Evolutionary conservation across 1,140 invertebrate genomes (phyloP), one percentile per base, ranked within the genome.

Genomic region (Aphidius gifuensis): DNA sequence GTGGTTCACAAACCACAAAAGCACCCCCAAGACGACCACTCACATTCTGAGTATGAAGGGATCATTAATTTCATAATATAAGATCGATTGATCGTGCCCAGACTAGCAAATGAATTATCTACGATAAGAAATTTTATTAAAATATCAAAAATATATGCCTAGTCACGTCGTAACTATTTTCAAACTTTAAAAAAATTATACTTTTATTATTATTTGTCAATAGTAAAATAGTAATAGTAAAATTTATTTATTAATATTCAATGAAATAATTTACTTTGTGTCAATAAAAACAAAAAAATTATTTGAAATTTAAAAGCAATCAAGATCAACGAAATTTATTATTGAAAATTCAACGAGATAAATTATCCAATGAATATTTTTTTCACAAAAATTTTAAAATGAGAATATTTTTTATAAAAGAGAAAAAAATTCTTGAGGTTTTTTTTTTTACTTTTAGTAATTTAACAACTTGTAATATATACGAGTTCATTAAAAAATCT

Each of bases 81-180:
- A 69, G 62, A 73, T 72, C 70, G 70, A 72, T 71, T 65, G 64
- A 11, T 66, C 65, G 59, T 60, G 66, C 54, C 38, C 23, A 38
- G 47, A 69, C 51, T 62, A 40, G 6, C 21, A 57, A 62, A 72
- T 73, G 71, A 73, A 73, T 73, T 69, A 73, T 71, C 60, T 50
- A 44, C 54, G 70, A 71, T 64, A 62, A 66, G 56, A 64, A 51
- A 60, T 50, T 51, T 45, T 42, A n/a, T 16, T 48, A 21, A 32
- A 32, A 32, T 32, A 32, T 32, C 23, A 32, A 32, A 32, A 32
- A 32, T 39, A 44, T 61, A 70, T 71, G 69, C 65, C 47, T 39
- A 62, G 69, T 71, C 69, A 73, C 71, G 71, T 73, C 68, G 71
- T 63, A 60, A 68, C 45, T 64, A 53, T 56, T 40, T 62, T 53